Percentiles rank a stretch among this genome's conserved stretches.
These are phyloP conservation scores for Platanista minor DNA, from an alignment of 2,113 vertebrate species.

Conservation along the genomic window DNA sequence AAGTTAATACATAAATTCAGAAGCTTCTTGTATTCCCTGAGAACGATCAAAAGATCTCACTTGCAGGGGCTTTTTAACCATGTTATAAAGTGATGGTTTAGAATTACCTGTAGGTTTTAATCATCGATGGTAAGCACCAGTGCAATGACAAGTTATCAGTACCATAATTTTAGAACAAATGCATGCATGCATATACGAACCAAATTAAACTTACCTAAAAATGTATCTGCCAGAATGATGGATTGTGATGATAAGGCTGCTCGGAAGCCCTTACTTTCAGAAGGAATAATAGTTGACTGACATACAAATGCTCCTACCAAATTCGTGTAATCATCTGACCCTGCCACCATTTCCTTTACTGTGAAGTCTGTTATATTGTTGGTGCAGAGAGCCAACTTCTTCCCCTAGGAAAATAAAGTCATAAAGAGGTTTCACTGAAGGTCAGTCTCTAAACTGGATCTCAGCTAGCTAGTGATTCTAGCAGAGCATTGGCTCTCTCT, in stretches of 20 bases:
- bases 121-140: not conserved
- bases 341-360: slow-evolving; percentile 85
- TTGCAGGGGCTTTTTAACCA: not conserved
- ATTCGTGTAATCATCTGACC: slow-evolving; percentile 86
- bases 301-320: slow-evolving; percentile 92
- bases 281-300: slow-evolving; percentile 96
- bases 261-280: slow-evolving; percentile 93
- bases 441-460: not conserved
- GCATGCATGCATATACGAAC: not conserved
- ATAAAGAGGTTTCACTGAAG: not conserved
- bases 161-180: not conserved
- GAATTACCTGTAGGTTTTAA: not conserved
- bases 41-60: not conserved
- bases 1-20: not conserved
- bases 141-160: not conserved
- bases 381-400: slow-evolving; percentile 88
- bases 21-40: not conserved
- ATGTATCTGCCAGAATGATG: slow-evolving; percentile 93
- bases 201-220: slow-evolving; percentile 85
- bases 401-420: slow-evolving; percentile 80
- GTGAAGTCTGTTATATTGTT: slow-evolving; percentile 96
- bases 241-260: slow-evolving; percentile 95
- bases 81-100: not conserved
- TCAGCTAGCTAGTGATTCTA: not conserved
- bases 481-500: not conserved